phyloP scores from a whole-genome alignment of 2,888 invertebrate species.

The Pediacus dermestoides region DNA sequence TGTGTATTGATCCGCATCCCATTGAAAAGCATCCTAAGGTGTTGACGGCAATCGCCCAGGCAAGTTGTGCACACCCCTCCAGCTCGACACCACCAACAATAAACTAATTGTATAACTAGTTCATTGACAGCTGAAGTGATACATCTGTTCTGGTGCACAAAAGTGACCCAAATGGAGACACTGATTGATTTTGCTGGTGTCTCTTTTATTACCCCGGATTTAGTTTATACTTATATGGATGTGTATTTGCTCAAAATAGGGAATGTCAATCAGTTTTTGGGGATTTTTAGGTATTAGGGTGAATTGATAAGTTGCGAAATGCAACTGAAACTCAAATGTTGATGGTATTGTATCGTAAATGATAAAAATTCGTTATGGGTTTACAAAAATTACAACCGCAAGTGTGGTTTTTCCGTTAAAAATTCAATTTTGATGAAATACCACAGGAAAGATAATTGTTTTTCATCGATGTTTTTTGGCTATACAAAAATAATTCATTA shows the following conservation, averaged over 20 bases:
- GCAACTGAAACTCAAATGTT: constrained; percentile 3
- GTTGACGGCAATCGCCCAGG: constrained; percentile 24
- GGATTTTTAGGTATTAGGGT: constrained; percentile 2
- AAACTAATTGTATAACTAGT: constrained; percentile 27
- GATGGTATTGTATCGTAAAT: constrained; percentile 11
- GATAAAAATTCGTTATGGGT: constrained; percentile 14
- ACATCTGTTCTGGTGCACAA: constrained; percentile 44
- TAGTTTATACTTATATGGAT: too few species aligned
- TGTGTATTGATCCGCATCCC: constrained; percentile 35
- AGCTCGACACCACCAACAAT: neutral
- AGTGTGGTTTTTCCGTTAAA: too few species aligned
- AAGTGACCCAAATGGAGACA: constrained; percentile 43
- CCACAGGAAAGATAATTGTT: too few species aligned
- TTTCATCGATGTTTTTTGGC: too few species aligned
- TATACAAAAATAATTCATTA: too few species aligned
- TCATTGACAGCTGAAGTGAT: constrained; percentile 47
- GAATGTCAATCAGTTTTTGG: constrained; percentile 18
- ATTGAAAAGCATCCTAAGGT: constrained; percentile 33
- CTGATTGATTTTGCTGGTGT: constrained; percentile 44
- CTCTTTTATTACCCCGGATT: too few species aligned
- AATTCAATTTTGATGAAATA: too few species aligned
- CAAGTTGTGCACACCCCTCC: too few species aligned
- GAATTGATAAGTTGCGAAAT: neutral
- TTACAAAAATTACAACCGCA: constrained; percentile 13
- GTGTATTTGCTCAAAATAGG: constrained; percentile 16